These are phyloP conservation scores for Esox masquinongy DNA, from an alignment of 2,797 vertebrate genomes.

Conservation along the genomic window DNA sequence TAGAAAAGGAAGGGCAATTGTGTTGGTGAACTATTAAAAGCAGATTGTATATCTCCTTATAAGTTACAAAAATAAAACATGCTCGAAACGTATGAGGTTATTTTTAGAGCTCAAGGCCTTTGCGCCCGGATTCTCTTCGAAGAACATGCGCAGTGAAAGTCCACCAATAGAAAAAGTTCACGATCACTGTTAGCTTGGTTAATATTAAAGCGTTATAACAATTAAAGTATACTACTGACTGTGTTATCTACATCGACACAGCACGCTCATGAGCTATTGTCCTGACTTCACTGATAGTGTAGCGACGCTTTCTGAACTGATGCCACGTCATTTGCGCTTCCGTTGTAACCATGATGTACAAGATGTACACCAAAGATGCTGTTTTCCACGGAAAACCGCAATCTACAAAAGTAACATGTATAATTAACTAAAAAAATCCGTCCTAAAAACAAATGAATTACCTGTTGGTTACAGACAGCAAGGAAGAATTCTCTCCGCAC, in stretches of 20 bases:
- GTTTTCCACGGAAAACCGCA: neutral
- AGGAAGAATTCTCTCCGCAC: slow-evolving; percentile 64
- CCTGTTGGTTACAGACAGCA: slow-evolving; percentile 60
- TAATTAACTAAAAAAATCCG: neutral
- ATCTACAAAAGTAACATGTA: neutral
- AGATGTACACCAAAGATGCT: slow-evolving; percentile 45
- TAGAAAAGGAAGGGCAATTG: too few species aligned
- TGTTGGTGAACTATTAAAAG: neutral
- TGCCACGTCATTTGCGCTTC: neutral
- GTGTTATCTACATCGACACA: neutral
- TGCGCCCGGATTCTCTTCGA: neutral
- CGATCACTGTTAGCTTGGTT: neutral
- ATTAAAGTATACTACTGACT: neutral
- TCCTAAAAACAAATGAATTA: slow-evolving; percentile 35
- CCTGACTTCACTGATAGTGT: slow-evolving; percentile 16
- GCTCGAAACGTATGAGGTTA: neutral
- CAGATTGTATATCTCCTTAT: too few species aligned
- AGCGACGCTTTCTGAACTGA: slow-evolving; percentile 7
- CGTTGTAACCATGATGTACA: slow-evolving; percentile 26
- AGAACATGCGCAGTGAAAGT: neutral
- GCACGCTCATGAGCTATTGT: neutral
- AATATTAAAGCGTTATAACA: neutral
- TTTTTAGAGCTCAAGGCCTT: neutral
- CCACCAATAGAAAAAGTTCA: neutral
- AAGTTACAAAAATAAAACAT: neutral